Evolutionary conservation across 2,797 vertebrate genomes (phyloP), one percentile per base, ranked within the genome.

Genomic region (Pyrocephalus nanus): DNA sequence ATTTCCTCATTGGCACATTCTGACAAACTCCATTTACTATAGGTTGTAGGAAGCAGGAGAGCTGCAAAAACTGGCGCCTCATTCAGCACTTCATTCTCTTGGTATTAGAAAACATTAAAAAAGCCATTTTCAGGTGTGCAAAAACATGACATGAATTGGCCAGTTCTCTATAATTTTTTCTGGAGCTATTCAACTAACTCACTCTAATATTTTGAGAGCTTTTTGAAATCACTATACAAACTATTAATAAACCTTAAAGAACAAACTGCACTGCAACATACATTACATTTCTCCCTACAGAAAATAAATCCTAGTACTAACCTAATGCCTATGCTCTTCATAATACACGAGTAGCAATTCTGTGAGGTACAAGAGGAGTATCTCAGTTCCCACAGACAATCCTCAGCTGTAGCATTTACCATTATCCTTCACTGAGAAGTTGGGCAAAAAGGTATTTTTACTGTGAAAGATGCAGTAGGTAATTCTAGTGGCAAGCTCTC

Each of bases 181-280:
- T 57, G 64, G 25, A 50, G 78, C 75, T 51, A 57, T 62, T 89
- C 58, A 34, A 53, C 81, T 92, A 71, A 75, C 88, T 69, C 40
- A 92, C 48, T 78, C 47, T 76, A 79, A 48, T 51, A 76, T 70
- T 92, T 73, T 78, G 66, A 79, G 65, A 54, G 18, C 55, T 85
- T 91, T 84, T 48, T 77, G 57, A 65, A 81, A 43, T 81, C 82
- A 79, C 50, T 80, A 81, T 65, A 51, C 50, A 95, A 91, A 93
- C 78, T 84, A 96, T 76, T 25, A 65, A 75, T 54, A 61, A 64
- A 29, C 79, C 36, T 47, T 73, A 61, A 43, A 57, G 64, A 62
- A 80, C 62, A 78, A 43, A 80, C 14, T 60, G 62, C 45, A 64
- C 26, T 42, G 42, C 38, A 73, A 34, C 51, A 86, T 5, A 16